These are phyloP conservation scores for Trissolcus brochymenae DNA, from an alignment of 2,888 invertebrate genomes.

Conservation along the genomic window DNA sequence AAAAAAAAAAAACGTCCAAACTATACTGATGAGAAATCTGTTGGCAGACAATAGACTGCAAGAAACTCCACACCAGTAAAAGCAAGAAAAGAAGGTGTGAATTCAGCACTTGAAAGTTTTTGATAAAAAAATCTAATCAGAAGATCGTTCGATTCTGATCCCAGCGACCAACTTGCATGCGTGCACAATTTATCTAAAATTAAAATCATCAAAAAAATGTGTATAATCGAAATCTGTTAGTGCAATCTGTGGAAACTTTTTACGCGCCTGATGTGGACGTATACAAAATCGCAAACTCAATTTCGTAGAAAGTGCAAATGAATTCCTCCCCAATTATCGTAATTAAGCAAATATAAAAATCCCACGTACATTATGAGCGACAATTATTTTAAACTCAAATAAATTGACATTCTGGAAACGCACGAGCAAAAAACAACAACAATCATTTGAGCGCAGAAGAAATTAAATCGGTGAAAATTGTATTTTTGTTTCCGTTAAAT, in stretches of 20 bases:
- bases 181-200: conserved; percentile 40
- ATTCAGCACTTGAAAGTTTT: not conserved
- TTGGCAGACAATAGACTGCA: not conserved
- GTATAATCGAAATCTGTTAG: conserved; percentile 26
- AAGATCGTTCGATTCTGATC: conserved; percentile 12
- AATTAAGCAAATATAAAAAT: conserved; percentile 4
- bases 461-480: not conserved
- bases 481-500: not conserved
- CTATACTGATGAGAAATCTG: not conserved
- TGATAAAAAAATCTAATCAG: conserved; percentile 7
- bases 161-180: conserved; percentile 6
- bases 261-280: not conserved
- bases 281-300: conserved; percentile 31
- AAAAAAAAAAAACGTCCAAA: not conserved
- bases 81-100: not conserved
- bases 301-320: conserved; percentile 44
- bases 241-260: conserved; percentile 27
- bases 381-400: conserved; percentile 17
- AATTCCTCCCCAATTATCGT: conserved; percentile 32
- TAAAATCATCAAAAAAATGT: conserved; percentile 42
- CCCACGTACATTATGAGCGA: conserved; percentile 12
- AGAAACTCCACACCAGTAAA: not conserved
- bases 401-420: conserved; percentile 10
- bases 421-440: not conserved
- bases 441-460: conserved; percentile 1